phyloP scores from a whole-genome alignment of 1,140 invertebrate genomes.

The Lycorma delicatula region DNA sequence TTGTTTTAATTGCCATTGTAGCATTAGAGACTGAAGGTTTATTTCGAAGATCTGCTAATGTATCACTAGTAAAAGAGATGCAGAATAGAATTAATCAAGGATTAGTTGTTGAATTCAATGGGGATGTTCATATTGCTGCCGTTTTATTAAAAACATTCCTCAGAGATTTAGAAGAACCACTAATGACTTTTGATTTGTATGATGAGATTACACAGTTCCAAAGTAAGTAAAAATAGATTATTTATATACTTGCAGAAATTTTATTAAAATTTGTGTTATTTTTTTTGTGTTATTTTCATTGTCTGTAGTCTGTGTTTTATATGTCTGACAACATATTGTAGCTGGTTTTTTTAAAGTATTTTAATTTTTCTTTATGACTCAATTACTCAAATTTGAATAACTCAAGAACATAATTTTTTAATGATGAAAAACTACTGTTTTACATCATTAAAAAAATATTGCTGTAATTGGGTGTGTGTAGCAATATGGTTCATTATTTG shows the following conservation, averaged over 20 bases:
- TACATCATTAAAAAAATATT: too few species aligned
- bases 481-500: too few species aligned
- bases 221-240: conserved; percentile 60
- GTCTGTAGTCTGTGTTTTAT: too few species aligned
- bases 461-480: too few species aligned
- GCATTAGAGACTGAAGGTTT: conserved; percentile 92
- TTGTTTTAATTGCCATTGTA: conserved; percentile 43
- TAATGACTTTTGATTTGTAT: conserved; percentile 90
- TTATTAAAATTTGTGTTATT: not conserved
- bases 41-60: conserved; percentile 85
- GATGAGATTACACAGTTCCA: conserved; percentile 91
- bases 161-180: conserved; percentile 83
- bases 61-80: conserved; percentile 70
- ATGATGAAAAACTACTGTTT: too few species aligned
- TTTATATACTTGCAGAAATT: not conserved
- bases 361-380: too few species aligned
- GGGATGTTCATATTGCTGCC: conserved; percentile 84
- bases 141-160: conserved; percentile 93
- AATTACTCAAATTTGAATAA: too few species aligned
- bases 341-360: too few species aligned
- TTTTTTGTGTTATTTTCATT: not conserved
- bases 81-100: conserved; percentile 80
- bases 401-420: too few species aligned
- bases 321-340: too few species aligned
- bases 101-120: conserved; percentile 64